Evolutionary conservation across 2,113 vertebrate species (phyloP).

Genomic region (Calyptommatus sinebrachiatus): DNA sequence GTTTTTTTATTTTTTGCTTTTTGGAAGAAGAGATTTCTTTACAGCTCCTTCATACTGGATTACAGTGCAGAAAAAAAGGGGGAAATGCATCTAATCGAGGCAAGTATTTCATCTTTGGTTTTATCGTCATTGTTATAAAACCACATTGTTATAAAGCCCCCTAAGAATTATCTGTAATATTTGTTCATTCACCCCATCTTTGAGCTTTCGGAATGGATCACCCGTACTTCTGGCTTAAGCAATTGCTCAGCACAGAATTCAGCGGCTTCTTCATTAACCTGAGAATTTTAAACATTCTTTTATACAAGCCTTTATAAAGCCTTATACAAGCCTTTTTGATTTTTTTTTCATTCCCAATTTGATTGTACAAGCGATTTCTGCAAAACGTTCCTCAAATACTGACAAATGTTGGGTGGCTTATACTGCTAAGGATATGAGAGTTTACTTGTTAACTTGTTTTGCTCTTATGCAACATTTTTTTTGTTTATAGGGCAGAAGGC

Average conservation of each 20-base stretch:
- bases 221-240: background rate
- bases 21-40: slow-evolving; percentile 6
- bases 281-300: background rate
- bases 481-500: no score
- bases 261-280: background rate
- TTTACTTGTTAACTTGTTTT: background rate
- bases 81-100: background rate
- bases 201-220: background rate
- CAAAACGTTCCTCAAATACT: background rate
- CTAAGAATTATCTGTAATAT: background rate
- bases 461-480: no score
- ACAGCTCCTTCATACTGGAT: background rate
- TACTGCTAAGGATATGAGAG: background rate
- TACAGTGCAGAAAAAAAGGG: background rate
- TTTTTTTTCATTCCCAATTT: background rate
- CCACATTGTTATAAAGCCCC: background rate
- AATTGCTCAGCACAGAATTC: background rate
- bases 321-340: background rate
- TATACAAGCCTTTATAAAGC: background rate
- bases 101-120: background rate
- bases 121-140: background rate
- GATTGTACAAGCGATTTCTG: slow-evolving; percentile 15
- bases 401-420: background rate
- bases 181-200: background rate
- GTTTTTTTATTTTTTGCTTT: slow-evolving; percentile 11